A percentile compares a stretch with the other conserved stretches of the same genome.
Evolutionary conservation across 2,113 vertebrate species (phyloP).

Genomic region (Cettia cetti): DNA sequence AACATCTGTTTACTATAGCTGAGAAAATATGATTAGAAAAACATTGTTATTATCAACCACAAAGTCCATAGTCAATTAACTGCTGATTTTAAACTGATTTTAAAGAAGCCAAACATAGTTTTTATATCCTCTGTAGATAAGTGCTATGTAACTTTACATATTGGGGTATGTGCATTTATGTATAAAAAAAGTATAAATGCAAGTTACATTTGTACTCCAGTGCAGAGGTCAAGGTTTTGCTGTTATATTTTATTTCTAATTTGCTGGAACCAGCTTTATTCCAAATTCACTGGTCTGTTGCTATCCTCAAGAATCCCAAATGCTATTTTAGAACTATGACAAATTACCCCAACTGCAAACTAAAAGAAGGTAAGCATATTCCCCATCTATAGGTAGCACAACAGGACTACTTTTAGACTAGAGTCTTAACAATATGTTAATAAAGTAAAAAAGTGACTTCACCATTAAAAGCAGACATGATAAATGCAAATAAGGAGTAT

Average conservation of each 20-base stretch:
- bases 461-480: neutral
- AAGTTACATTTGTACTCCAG: neutral
- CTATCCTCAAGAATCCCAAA: neutral
- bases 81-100: neutral
- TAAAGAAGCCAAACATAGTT: neutral
- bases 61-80: neutral
- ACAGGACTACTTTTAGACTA: neutral
- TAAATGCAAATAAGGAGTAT: neutral
- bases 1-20: neutral
- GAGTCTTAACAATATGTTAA: neutral
- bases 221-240: neutral
- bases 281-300: neutral
- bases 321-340: neutral
- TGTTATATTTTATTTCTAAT: neutral
- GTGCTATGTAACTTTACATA: neutral
- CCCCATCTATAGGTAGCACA: neutral
- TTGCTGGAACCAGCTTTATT: neutral
- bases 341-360: neutral
- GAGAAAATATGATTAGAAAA: neutral
- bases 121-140: neutral
- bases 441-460: neutral
- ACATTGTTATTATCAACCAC: neutral
- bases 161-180: fast-evolving
- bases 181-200: neutral
- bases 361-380: neutral